These are phyloP conservation scores for Percina caprodes DNA, from an alignment of 2,113 vertebrate species.

Conservation along the genomic window DNA sequence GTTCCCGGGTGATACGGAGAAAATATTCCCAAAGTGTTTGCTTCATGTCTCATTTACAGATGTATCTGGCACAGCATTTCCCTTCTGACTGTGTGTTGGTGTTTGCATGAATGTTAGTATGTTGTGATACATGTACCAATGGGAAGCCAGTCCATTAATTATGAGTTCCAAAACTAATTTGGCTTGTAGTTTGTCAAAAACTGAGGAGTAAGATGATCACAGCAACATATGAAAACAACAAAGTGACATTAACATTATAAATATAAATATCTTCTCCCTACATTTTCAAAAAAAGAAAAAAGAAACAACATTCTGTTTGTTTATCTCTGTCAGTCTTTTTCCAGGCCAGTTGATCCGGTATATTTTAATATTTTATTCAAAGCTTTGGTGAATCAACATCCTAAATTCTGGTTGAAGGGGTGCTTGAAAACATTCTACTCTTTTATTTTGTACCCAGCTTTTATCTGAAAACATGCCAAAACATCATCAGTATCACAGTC, in stretches of 20 bases:
- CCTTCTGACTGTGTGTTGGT: not conserved
- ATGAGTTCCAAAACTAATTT: not conserved
- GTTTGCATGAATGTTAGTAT: not conserved
- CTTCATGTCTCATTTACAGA: not conserved
- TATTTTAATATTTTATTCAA: conserved; percentile 33
- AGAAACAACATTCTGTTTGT: not conserved
- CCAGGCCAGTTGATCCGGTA: not conserved
- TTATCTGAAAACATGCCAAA: conserved; percentile 10
- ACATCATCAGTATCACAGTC: not conserved
- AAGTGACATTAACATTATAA: not conserved
- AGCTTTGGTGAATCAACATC: not conserved
- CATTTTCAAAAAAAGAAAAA: not conserved
- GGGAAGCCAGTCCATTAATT: not conserved
- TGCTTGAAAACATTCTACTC: not conserved
- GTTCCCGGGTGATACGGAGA: not conserved
- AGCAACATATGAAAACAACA: conserved; percentile 2
- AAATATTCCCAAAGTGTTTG: not conserved
- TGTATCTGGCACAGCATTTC: not conserved
- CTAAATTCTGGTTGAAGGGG: conserved; percentile 23
- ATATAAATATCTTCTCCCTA: not conserved
- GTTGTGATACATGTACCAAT: not conserved
- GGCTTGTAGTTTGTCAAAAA: not conserved
- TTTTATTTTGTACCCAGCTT: conserved; percentile 12
- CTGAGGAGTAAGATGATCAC: conserved; percentile 15
- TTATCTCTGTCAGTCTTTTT: conserved; percentile 9